A percentile compares a stretch with the other conserved stretches of the same genome.
Conservation (phyloP, 2,797 vertebrate species). For the Semotilus atromaculatus region DNA sequence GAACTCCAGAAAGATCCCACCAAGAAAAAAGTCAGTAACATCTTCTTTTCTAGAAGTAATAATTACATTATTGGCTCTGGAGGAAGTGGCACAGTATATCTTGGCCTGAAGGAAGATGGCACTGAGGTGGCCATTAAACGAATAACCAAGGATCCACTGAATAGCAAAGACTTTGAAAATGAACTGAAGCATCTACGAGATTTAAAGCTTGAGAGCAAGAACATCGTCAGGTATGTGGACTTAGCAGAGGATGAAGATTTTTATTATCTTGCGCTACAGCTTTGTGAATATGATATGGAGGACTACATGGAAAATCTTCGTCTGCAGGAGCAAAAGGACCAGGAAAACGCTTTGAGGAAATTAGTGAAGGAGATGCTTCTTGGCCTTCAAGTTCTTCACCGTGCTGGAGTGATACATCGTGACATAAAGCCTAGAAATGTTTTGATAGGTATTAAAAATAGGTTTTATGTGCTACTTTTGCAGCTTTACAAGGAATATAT, state of each 20-base stretch:
- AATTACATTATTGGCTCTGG: slow-evolving; percentile 45
- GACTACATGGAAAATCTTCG: not conserved
- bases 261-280: slow-evolving; percentile 48
- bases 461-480: not conserved
- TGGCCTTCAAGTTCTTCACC: slow-evolving; percentile 45
- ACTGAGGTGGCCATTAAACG: slow-evolving; percentile 58
- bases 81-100: slow-evolving; percentile 34
- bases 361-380: slow-evolving; percentile 23
- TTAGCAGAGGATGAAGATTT: slow-evolving; percentile 40
- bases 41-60: not conserved
- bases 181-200: slow-evolving; percentile 26
- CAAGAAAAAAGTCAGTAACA: not conserved
- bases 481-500: not conserved
- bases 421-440: slow-evolving; percentile 58
- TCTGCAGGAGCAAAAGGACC: not conserved
- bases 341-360: not conserved
- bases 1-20: not conserved
- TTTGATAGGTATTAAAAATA: slow-evolving; percentile 50
- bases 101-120: slow-evolving; percentile 52
- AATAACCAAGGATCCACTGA: not conserved
- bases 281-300: slow-evolving; percentile 49
- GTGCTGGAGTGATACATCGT: slow-evolving; percentile 35
- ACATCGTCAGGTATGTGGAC: slow-evolving; percentile 52
- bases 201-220: slow-evolving; percentile 28
- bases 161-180: slow-evolving; percentile 23